A percentile compares a stretch with the other conserved stretches of the same genome.
Conservation (phyloP, 2,113 vertebrate species). For the Hippocampus zosterae region DNA sequence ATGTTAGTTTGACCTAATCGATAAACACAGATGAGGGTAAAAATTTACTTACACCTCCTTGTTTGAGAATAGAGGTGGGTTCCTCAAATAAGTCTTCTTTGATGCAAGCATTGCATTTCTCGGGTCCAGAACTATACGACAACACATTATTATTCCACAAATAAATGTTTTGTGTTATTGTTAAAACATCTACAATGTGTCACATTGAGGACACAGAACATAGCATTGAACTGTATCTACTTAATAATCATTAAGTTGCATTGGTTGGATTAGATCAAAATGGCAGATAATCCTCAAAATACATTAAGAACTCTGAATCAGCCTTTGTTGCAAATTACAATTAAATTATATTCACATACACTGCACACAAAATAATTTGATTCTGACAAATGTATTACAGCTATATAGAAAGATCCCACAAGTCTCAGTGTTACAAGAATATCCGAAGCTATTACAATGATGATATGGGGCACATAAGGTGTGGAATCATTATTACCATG, state of each 20-base stretch:
- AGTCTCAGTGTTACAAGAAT: neutral
- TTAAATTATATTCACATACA: neutral
- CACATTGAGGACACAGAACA: neutral
- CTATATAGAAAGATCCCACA: neutral
- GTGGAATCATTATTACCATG: no score
- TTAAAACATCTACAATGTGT: neutral
- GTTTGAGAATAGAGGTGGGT: conserved; percentile 85
- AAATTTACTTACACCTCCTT: conserved; percentile 79
- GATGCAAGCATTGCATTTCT: conserved; percentile 90
- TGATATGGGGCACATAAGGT: no score
- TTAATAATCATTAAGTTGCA: neutral
- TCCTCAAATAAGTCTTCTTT: conserved; percentile 94
- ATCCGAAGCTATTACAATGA: neutral
- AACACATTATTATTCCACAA: conserved; percentile 1
- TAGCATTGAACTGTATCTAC: neutral
- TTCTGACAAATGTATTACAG: neutral
- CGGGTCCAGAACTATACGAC: conserved; percentile 80
- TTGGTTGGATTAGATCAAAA: neutral
- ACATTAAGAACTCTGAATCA: no score
- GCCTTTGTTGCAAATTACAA: no score
- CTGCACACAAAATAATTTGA: neutral
- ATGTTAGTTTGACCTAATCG: neutral
- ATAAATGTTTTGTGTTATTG: neutral
- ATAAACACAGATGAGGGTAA: neutral
- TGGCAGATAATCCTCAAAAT: neutral